Conservation (phyloP, 2,113 vertebrate species). For the Thomomys bottae region DNA sequence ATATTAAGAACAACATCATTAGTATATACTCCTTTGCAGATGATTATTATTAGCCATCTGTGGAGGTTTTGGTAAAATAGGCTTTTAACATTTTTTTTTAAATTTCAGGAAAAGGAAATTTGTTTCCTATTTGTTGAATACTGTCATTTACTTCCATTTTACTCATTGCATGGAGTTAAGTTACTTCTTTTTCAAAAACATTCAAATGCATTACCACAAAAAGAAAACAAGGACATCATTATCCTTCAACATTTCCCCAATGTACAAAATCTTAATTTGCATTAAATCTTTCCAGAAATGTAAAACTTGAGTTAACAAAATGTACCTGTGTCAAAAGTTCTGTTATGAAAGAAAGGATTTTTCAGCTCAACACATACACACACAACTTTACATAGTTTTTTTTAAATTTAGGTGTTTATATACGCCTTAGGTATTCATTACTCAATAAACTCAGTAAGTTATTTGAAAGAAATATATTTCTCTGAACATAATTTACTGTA, state of each 20-base stretch:
- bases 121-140: conserved; percentile 9
- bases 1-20: conserved; percentile 36
- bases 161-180: conserved; percentile 12
- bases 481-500: conserved; percentile 36
- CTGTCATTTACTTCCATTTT: conserved; percentile 38
- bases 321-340: conserved; percentile 19
- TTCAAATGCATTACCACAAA: conserved; percentile 51
- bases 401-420: conserved; percentile 19
- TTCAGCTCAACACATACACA: conserved; percentile 48
- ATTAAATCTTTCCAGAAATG: conserved; percentile 43
- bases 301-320: conserved; percentile 31
- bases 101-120: conserved; percentile 50
- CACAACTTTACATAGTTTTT: conserved; percentile 31
- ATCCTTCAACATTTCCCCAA: conserved; percentile 41
- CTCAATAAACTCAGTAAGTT: conserved; percentile 19
- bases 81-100: not conserved
- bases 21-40: conserved; percentile 28
- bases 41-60: not conserved
- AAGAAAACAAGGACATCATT: conserved; percentile 51
- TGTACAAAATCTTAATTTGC: conserved; percentile 37
- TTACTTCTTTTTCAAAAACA: conserved; percentile 32
- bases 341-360: conserved; percentile 46
- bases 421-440: not conserved
- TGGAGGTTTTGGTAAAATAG: conserved; percentile 24
- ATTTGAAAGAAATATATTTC: conserved; percentile 36